phyloP scores from a whole-genome alignment of 2,113 vertebrate species.

The Tenrec ecaudatus region DNA sequence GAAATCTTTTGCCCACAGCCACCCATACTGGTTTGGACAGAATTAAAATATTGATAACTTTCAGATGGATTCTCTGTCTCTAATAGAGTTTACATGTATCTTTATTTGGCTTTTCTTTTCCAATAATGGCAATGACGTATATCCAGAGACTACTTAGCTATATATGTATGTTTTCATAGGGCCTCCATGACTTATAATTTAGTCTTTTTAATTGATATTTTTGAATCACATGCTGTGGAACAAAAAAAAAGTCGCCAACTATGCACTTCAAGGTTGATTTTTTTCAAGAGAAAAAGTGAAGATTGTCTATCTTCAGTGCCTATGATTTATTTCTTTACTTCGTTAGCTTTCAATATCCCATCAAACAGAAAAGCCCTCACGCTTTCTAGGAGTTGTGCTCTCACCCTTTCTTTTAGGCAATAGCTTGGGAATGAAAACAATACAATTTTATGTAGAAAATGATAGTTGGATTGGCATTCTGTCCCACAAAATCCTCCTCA shows the following conservation, averaged over 20 bases:
- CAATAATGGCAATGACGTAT: background rate
- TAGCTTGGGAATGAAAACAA: slow-evolving; percentile 16
- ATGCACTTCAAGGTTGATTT: background rate
- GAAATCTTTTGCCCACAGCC: background rate
- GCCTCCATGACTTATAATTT: background rate
- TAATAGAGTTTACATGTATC: background rate
- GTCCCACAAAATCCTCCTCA: background rate
- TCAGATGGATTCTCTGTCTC: background rate
- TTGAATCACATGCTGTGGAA: background rate
- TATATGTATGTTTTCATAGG: background rate
- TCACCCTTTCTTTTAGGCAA: slow-evolving; percentile 33
- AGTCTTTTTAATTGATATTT: background rate
- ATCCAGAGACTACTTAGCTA: background rate
- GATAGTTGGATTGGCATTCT: background rate
- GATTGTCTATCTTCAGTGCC: background rate
- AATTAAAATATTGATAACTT: background rate
- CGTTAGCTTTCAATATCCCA: slow-evolving; percentile 8
- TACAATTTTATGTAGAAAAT: background rate
- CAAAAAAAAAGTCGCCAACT: background rate
- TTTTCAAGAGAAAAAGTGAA: background rate
- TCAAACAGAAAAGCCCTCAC: background rate
- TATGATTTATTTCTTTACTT: background rate
- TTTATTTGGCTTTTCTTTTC: slow-evolving; percentile 25
- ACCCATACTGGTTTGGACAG: background rate
- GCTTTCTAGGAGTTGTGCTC: slow-evolving; percentile 24